Evolutionary conservation across 2,888 invertebrate species (phyloP).

Genomic region (Amphimallon solstitiale): DNA sequence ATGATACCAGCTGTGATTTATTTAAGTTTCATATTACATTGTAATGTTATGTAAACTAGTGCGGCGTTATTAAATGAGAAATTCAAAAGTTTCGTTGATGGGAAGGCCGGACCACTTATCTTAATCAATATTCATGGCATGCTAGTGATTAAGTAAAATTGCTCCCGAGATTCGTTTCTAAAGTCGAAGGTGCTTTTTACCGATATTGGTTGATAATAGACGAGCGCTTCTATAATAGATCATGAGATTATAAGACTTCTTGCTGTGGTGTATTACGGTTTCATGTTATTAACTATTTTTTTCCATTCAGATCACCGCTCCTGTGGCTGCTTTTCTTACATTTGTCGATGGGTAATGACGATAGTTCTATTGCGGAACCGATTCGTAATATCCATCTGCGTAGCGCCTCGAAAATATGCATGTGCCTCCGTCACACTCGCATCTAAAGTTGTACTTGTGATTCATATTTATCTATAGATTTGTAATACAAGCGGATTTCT

Average conservation of each 20-base stretch:
- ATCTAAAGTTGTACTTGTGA: neutral
- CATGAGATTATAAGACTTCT: conserved; percentile 5
- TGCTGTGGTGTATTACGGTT: conserved; percentile 10
- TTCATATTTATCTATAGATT: no score
- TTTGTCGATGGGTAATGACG: neutral
- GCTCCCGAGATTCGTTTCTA: conserved; percentile 30
- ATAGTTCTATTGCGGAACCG: conserved; percentile 3
- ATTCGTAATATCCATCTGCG: conserved; percentile 6
- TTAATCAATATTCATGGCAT: conserved; percentile 36
- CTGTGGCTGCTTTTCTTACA: neutral
- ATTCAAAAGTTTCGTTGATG: conserved; percentile 27
- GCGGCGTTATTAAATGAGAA: conserved; percentile 28
- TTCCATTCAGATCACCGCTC: conserved; percentile 2
- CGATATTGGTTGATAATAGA: conserved; percentile 17
- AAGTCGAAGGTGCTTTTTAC: conserved; percentile 25
- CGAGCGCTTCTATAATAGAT: conserved; percentile 22
- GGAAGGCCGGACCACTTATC: conserved; percentile 15
- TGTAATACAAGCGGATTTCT: no score
- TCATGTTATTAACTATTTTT: conserved; percentile 14
- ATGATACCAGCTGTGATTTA: no score
- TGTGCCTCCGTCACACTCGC: neutral
- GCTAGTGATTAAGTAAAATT: conserved; percentile 34
- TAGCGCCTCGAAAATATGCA: neutral
- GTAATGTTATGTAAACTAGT: neutral
- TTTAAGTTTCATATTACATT: no score